Evolutionary conservation across 2,113 vertebrate genomes (phyloP).

Genomic region (Dendrocopos noguchii): DNA sequence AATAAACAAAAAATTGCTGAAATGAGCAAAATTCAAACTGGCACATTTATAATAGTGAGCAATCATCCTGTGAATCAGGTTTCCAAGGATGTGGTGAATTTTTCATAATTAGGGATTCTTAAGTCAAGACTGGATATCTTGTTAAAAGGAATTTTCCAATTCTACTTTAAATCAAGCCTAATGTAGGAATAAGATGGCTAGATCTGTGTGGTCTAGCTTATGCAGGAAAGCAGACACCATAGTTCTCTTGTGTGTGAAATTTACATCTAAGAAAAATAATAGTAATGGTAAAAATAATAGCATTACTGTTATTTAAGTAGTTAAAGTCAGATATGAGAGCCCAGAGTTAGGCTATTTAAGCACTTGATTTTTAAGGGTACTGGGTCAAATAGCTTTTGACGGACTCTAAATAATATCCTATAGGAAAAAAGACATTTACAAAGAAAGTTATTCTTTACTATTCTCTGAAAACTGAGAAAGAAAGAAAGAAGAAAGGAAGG

Average conservation of each 20-base stretch:
- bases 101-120: background rate
- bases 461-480: background rate
- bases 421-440: background rate
- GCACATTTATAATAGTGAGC: background rate
- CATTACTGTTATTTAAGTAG: background rate
- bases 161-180: background rate
- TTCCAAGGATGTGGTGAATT: constrained; percentile 15
- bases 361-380: background rate
- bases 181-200: background rate
- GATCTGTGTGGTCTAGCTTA: background rate
- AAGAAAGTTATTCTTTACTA: background rate
- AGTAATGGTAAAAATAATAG: background rate
- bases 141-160: background rate
- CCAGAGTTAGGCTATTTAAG: background rate
- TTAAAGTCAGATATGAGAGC: background rate
- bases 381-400: background rate
- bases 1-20: background rate
- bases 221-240: background rate
- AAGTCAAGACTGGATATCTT: constrained; percentile 19
- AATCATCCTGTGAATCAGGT: background rate
- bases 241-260: background rate
- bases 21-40: background rate
- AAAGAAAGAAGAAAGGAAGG: background rate
- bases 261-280: background rate
- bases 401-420: background rate